phyloP scores from a whole-genome alignment of 1,140 invertebrate genomes.

The Musca domestica region DNA sequence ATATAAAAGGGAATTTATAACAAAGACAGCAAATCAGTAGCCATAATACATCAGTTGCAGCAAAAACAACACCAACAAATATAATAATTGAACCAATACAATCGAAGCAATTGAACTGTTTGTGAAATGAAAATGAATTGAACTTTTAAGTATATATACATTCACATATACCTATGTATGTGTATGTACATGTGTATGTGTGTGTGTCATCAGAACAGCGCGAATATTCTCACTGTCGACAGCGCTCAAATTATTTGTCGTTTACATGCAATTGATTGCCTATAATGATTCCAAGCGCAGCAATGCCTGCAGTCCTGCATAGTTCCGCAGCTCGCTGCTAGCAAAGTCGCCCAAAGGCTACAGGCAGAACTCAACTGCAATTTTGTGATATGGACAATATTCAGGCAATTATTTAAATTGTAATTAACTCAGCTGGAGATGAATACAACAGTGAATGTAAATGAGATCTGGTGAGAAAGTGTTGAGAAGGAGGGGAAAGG shows the following conservation, averaged over 20 bases:
- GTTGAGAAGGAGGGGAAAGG: too few relatives aligned
- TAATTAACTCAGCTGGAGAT: conserved; percentile 13
- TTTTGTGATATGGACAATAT: conserved; percentile 19
- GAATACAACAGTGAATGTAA: neutral
- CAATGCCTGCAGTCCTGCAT: neutral
- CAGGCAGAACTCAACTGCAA: neutral
- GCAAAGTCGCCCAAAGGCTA: too few relatives aligned
- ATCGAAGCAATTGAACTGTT: neutral
- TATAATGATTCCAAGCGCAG: neutral
- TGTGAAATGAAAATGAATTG: conserved; percentile 1
- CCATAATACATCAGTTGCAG: neutral
- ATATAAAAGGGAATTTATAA: neutral
- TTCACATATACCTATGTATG: too few relatives aligned
- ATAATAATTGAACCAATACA: too few relatives aligned
- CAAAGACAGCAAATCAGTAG: neutral
- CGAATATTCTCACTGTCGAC: neutral
- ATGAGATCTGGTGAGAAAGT: neutral
- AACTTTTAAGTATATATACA: neutral
- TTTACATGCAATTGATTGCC: conserved; percentile 16
- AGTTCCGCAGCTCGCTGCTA: too few relatives aligned
- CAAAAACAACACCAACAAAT: neutral
- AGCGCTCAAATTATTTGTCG: conserved; percentile 15
- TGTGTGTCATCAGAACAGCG: neutral
- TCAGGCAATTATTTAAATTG: conserved; percentile 22
- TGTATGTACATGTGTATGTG: neutral